phyloP scores from a whole-genome alignment of 2,113 vertebrate genomes.

The Parus major region DNA sequence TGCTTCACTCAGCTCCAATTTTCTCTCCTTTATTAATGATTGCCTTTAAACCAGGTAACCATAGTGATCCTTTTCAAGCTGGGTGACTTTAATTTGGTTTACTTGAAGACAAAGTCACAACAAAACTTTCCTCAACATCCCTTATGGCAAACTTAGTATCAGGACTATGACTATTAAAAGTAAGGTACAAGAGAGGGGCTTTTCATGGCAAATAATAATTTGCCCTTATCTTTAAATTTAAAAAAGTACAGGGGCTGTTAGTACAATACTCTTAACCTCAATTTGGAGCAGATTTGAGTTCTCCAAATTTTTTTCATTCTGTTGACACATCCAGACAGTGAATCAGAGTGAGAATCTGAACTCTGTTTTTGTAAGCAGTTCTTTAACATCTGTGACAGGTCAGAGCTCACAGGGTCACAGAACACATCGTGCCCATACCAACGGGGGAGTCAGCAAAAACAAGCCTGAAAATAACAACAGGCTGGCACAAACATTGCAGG shows the following conservation, averaged over 20 bases:
- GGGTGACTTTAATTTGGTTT: constrained; percentile 35
- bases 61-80: constrained; percentile 20
- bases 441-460: not conserved
- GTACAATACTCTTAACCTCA: not conserved
- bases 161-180: not conserved
- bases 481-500: not conserved
- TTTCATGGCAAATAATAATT: not conserved
- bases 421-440: not conserved
- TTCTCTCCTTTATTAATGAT: constrained; percentile 41
- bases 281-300: not conserved
- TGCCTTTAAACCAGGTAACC: constrained; percentile 55
- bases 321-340: not conserved
- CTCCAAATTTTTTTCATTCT: not conserved
- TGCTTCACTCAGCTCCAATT: constrained; percentile 33
- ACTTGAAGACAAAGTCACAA: constrained; percentile 40
- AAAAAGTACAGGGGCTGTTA: not conserved
- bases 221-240: not conserved
- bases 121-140: not conserved
- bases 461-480: not conserved
- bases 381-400: not conserved
- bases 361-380: not conserved
- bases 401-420: not conserved
- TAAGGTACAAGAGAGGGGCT: no score
- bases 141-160: not conserved
- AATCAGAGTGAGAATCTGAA: not conserved